Evolutionary conservation across 2,797 vertebrate species (phyloP).

Genomic region (Gorsachius magnificus): DNA sequence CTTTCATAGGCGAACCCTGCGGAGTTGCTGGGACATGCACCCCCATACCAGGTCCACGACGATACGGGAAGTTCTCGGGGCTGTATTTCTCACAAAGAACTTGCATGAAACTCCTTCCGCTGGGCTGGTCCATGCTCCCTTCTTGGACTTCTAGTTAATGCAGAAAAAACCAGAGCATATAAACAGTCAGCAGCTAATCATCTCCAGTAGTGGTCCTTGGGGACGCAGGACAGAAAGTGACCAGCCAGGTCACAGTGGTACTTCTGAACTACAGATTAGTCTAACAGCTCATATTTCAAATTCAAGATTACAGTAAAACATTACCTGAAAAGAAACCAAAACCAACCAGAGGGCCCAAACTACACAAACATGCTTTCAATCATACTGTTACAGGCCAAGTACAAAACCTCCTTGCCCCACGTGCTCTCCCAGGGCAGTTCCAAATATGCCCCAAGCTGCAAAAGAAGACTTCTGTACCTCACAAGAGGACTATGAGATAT

Average conservation of each 20-base stretch:
- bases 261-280: neutral
- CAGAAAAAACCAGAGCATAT: neutral
- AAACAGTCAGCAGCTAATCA: neutral
- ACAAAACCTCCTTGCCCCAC: neutral
- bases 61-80: slow-evolving; percentile 95
- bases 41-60: slow-evolving; percentile 91
- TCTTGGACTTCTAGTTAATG: slow-evolving; percentile 67
- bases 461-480: neutral
- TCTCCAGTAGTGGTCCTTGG: neutral
- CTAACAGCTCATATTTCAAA: neutral
- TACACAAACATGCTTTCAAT: neutral
- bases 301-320: neutral
- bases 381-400: neutral
- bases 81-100: slow-evolving; percentile 96
- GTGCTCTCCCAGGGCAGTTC: neutral
- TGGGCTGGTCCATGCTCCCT: slow-evolving; percentile 86
- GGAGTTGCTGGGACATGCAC: slow-evolving; percentile 89
- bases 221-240: neutral
- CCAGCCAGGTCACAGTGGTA: neutral
- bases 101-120: slow-evolving; percentile 91
- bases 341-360: neutral
- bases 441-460: neutral
- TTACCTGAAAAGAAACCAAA: neutral
- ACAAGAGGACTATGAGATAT: neutral
- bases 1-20: slow-evolving; percentile 94